phyloP scores from a whole-genome alignment of 2,888 invertebrate genomes.

The Digitonthophagus gazella region DNA sequence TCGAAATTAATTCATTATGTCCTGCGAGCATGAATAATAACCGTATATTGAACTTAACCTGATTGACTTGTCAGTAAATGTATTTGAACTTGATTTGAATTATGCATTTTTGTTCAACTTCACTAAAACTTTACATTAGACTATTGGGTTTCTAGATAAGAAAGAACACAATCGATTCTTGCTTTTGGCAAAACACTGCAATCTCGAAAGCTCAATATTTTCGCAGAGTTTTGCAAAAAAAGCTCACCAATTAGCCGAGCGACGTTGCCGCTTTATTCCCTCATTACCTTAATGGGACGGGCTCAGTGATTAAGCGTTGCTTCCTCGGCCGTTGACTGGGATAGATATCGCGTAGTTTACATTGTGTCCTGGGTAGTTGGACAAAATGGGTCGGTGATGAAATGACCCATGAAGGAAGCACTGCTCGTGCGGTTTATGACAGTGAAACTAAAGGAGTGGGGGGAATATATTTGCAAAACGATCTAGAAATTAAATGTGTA shows the following conservation, averaged over 20 bases:
- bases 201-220: background rate
- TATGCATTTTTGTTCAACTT: no score
- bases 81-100: no score
- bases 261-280: background rate
- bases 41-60: no score
- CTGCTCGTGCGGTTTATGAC: background rate
- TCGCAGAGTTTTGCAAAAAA: no score
- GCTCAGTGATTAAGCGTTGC: background rate
- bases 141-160: no score
- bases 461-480: background rate
- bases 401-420: background rate
- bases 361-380: background rate
- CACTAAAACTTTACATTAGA: no score
- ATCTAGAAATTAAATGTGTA: background rate
- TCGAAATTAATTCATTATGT: background rate
- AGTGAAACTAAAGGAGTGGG: background rate
- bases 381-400: background rate
- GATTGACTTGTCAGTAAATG: no score
- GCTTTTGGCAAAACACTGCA: background rate
- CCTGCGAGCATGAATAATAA: background rate
- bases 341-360: background rate
- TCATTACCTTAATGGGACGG: background rate
- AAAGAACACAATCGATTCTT: no score
- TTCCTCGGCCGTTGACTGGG: background rate
- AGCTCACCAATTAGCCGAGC: background rate